A percentile compares a stretch with the other conserved stretches of the same genome.
Conservation (phyloP, 1,140 invertebrate species). For the Platorchestia sp. region DNA sequence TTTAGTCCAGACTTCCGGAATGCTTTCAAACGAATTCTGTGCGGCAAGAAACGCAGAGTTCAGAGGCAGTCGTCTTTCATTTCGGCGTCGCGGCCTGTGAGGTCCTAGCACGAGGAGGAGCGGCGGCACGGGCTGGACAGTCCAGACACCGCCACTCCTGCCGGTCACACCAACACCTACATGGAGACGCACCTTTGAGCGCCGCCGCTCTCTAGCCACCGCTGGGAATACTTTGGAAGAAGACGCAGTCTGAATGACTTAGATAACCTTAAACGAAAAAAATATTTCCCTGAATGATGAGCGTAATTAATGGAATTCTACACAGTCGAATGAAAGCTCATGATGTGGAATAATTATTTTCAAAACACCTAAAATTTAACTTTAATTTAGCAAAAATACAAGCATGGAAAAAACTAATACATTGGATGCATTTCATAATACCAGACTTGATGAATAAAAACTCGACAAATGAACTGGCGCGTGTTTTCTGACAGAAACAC, state of each 20-base stretch:
- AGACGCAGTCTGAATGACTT: not conserved
- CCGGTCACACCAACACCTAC: not conserved
- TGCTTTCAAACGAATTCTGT: constrained; percentile 87
- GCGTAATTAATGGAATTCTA: too few species aligned
- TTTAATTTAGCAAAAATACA: not conserved
- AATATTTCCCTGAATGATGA: not conserved
- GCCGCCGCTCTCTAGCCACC: not conserved
- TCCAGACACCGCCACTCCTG: not conserved
- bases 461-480: not conserved
- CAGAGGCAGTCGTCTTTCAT: constrained; percentile 58
- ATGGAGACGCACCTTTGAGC: constrained; percentile 34
- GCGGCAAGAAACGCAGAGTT: constrained; percentile 73
- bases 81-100: constrained; percentile 56
- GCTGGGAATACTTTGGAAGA: not conserved
- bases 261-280: not conserved
- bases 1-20: constrained; percentile 90
- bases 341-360: too few species aligned
- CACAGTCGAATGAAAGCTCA: too few species aligned
- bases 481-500: not conserved
- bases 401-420: not conserved
- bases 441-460: not conserved
- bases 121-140: constrained; percentile 33
- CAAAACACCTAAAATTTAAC: too few species aligned
- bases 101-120: constrained; percentile 65
- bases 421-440: too few species aligned